Base-by-base conservation (phyloP, 2,888 invertebrate genomes). In the Hypercompe scribonia region DNA sequence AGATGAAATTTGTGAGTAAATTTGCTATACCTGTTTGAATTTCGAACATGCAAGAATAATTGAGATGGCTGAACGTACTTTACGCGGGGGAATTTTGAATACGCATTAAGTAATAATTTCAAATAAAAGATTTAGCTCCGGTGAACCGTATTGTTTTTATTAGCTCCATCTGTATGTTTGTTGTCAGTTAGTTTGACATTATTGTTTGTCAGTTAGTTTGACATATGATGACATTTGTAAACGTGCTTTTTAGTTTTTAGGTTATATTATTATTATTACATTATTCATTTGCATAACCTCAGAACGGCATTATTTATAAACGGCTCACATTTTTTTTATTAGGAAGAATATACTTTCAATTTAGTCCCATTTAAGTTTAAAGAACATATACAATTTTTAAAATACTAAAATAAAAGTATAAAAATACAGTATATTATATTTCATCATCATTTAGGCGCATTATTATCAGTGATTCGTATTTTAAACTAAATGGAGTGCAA, bases 1-100 rank as follows among this genome's bases (percentile, higher is more conserved):
- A 81, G 76, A 78, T 79, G 73, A 74, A 81, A 67, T 85, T 84
- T 81, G 61, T 65, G 78, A 81, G 79, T 80, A 77, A 76, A 83
- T 70, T 72, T 65, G 42, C 67, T 74, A 68, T 71, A 74, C 58
- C 73, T 76, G 71, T 82, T 76, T 10, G 34, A 46, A 64, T 68
- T 72, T 72, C 61, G 58, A 64, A 68, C 68, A 64, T 28, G 33
- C 31, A 34, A 63, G n/a, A 24, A n/a, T n/a, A n/a, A 18, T 39
- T 58, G 61, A 71, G 66, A 71, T 34, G 28, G 42, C 24, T 42
- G 42, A 36, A 33, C 21, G 28, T 63, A 63, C 68, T 65, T 64
- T 72, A 63, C 34, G 50, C 31, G 68, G n/a, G 67, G 63, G 36
- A 39, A 28, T 28, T 33, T 46, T 67, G 33, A 63, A 18, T 31